Percentiles rank a stretch among this genome's conserved stretches.
Evolutionary conservation across 2,888 invertebrate species (phyloP).

Genomic region (Druceiella hillmani): DNA sequence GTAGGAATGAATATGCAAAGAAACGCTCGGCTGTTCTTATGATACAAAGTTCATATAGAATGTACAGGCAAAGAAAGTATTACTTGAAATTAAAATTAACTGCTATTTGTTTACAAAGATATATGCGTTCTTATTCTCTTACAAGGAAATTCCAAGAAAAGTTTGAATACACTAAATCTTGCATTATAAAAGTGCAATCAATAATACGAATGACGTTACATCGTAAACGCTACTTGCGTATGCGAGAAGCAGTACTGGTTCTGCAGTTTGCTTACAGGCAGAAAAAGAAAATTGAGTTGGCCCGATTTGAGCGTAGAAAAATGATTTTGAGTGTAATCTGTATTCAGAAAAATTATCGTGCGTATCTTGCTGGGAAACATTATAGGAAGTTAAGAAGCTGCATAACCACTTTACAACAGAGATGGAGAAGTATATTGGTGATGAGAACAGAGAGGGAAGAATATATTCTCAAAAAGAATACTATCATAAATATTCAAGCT

Average conservation of each 20-base stretch:
- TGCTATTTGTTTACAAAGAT: no score
- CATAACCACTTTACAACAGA: conserved; percentile 30
- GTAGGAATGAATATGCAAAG: conserved; percentile 31
- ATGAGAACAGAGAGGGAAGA: conserved; percentile 30
- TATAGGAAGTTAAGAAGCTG: conserved; percentile 22
- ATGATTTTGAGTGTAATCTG: conserved; percentile 15
- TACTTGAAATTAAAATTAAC: no score
- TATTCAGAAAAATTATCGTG: conserved; percentile 29
- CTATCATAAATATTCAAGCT: conserved; percentile 41
- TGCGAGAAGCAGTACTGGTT: conserved; percentile 29
- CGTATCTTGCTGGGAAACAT: conserved; percentile 15
- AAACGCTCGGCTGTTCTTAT: conserved; percentile 29
- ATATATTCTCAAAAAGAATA: no score
- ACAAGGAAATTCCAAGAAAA: no score
- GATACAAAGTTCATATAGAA: conserved; percentile 40
- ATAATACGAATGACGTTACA: conserved; percentile 31
- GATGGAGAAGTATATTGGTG: conserved; percentile 32
- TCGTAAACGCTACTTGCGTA: conserved; percentile 31
- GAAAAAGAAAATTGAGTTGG: conserved; percentile 24
- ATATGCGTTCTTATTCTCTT: no score
- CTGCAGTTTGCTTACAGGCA: conserved; percentile 41
- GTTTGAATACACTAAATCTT: conserved; percentile 35
- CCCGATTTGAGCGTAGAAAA: conserved; percentile 1
- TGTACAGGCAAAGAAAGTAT: conserved; percentile 29
- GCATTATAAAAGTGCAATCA: conserved; percentile 30